Base-by-base conservation (phyloP, 2,797 vertebrate species). In the Discoglossus pictus region DNA sequence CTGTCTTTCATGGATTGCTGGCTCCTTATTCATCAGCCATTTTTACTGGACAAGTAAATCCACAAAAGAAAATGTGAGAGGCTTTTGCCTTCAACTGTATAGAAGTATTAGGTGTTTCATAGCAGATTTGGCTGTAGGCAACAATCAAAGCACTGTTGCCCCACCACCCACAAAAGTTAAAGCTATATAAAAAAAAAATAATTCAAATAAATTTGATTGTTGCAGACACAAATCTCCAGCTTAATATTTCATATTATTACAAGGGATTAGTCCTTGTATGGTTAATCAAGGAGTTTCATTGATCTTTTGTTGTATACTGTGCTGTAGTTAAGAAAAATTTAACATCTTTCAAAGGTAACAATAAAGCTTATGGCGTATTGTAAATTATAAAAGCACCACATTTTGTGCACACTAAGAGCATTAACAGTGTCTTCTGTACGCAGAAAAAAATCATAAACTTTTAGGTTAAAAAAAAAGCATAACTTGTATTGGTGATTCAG, bases 1-100 rank as follows among this genome's bases (percentile, higher is more conserved):
- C 76, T 76, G 75, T 80, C 80, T 84, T 86, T 84, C 77, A 86
- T 80, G 76, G 78, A 84, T 83, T 79, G 76, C 80, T 82, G 86
- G 76, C 68, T 82, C 81, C 73, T 78, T 79, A 85, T 86, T 85
- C 76, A 83, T 81, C 78, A 83, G 79, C 76, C 68, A 63, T 82
- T 86, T 84, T 83, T 82, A 81, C 73, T 70, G 65, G 75, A 74
- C 76, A 82, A 84, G 76, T 77, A 78, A 83, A 79, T 79, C 75
- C 77, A 73, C 78, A 84, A 79, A 75, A 69, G 82, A 79, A 84
- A 79, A 75, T 71, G 81, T 80, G 62, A 78, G 80, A 82, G 72
- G 68, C 43, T 50, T 60, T 79, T 69, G 81, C 65, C 63, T 75
- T 55, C 73, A 76, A 79, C 60, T 63, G 54, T 53, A 67, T 76